Evolutionary conservation across 2,797 vertebrate genomes (phyloP), one percentile per base, ranked within the genome.

Genomic region (Neomorphus geoffroyi): DNA sequence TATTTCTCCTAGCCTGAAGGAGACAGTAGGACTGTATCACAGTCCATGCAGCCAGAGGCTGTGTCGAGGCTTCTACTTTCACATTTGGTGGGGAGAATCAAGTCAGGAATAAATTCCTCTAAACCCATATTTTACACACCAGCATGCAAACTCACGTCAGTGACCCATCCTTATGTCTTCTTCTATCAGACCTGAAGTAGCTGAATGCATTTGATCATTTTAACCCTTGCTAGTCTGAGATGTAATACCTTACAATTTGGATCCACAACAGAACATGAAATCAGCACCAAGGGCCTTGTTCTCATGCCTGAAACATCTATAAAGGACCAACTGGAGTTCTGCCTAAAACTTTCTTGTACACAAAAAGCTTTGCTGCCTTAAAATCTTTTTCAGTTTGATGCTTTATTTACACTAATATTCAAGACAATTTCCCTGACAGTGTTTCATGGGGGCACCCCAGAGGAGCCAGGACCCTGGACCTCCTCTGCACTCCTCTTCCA

Each of bases 31-130:
- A 22, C 27, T 11, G 1, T 64, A 39, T 48, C 30, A 66, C 24
- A 28, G 19, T 35, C 30, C 0, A 0, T 43, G 39, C 18, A 53
- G 18, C 18, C 1, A 0, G 19, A 50, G 27, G 21, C 10, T 27
- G 7, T 66, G 28, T 9, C 19, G 82, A 18, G 4, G 24, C 7
- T 57, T 57, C 39, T 28, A 4, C 27, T 67, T 56, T 33, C 67
- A 41, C 7, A 35, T 60, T 73, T 48, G 8, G 1, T 12, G 13
- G 7, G 39, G 18, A 92, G 7, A 77, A 66, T 3, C 1, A 1
- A 85, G 43, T 37, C 37, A 86, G 67, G 6, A 89, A 82, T 51
- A 0, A 0, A n/a, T 15, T 28, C 10, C 11, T 77, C 19, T 67
- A 85, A 67, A 62, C 10, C 16, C 3, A 0, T 30, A 30, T 35